phyloP scores from a whole-genome alignment of 64 coral and sea anemone species.

The Platygyra sinensis region DNA sequence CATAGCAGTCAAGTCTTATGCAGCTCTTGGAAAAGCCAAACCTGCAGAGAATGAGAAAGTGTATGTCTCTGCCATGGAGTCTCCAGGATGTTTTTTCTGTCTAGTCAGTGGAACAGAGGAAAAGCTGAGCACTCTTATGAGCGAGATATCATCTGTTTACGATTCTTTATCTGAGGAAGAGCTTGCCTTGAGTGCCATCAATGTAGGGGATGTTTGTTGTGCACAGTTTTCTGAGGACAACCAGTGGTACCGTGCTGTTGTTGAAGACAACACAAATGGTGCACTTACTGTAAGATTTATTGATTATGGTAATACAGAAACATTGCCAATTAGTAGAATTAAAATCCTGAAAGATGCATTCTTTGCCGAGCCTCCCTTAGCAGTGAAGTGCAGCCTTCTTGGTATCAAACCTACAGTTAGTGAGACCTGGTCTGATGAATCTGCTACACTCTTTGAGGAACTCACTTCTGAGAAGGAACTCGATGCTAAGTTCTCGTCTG shows the following conservation, averaged over 20 bases:
- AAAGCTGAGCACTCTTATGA: slow-evolving; percentile 35
- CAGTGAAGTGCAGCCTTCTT: slow-evolving; percentile 59
- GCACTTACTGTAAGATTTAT: slow-evolving; percentile 63
- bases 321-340: not conserved
- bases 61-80: slow-evolving; percentile 57
- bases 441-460: slow-evolving; percentile 25
- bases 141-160: slow-evolving; percentile 35
- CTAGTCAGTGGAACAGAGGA: slow-evolving; percentile 61
- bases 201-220: slow-evolving; percentile 43
- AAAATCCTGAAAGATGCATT: slow-evolving; percentile 53
- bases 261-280: slow-evolving; percentile 10
- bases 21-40: not conserved
- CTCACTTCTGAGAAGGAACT: slow-evolving; percentile 49
- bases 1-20: not conserved
- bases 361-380: slow-evolving; percentile 27
- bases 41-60: slow-evolving; percentile 21
- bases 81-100: slow-evolving; percentile 53
- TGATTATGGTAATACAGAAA: slow-evolving; percentile 90
- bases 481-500: slow-evolving; percentile 34
- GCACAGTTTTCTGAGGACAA: slow-evolving; percentile 72
- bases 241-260: slow-evolving; percentile 81
- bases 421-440: slow-evolving; percentile 31
- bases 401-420: slow-evolving; percentile 35
- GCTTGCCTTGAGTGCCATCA: not conserved
- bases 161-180: slow-evolving; percentile 8